Evolutionary conservation across 1,140 invertebrate species (phyloP).

Genomic region (Dermatophagoides farinae): DNA sequence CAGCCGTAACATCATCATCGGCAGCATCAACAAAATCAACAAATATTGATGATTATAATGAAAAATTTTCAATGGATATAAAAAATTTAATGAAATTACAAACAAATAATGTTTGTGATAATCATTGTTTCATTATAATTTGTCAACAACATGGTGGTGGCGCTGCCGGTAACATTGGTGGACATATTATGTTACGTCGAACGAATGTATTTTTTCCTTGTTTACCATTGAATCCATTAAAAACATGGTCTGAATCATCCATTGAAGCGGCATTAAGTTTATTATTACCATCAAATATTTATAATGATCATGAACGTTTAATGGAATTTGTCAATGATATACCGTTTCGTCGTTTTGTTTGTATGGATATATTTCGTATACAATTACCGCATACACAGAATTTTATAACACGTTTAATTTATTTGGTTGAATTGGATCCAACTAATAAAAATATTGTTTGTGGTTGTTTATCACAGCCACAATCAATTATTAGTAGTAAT

Average conservation of each 20-base stretch:
- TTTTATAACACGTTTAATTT: neutral
- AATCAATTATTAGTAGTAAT: too few relatives aligned
- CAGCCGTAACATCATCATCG: too few relatives aligned
- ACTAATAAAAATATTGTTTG: neutral
- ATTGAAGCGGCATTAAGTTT: neutral
- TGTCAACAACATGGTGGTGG: neutral
- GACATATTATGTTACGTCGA: neutral
- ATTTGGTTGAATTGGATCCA: neutral
- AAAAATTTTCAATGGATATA: too few relatives aligned
- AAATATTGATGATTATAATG: too few relatives aligned
- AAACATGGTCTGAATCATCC: neutral
- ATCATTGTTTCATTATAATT: neutral
- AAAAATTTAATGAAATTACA: too few relatives aligned
- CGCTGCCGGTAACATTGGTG: too few relatives aligned
- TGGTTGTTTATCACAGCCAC: neutral
- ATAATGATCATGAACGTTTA: neutral
- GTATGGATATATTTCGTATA: neutral
- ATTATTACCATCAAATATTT: neutral
- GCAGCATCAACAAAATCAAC: too few relatives aligned
- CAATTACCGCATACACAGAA: conserved; percentile 1
- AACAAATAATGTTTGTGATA: neutral
- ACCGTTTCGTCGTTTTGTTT: neutral
- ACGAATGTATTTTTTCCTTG: neutral
- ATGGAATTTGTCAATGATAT: neutral
- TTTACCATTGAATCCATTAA: neutral